Base-by-base conservation (phyloP, 2,888 invertebrate species). In the Nephrocerus scutellatus region DNA sequence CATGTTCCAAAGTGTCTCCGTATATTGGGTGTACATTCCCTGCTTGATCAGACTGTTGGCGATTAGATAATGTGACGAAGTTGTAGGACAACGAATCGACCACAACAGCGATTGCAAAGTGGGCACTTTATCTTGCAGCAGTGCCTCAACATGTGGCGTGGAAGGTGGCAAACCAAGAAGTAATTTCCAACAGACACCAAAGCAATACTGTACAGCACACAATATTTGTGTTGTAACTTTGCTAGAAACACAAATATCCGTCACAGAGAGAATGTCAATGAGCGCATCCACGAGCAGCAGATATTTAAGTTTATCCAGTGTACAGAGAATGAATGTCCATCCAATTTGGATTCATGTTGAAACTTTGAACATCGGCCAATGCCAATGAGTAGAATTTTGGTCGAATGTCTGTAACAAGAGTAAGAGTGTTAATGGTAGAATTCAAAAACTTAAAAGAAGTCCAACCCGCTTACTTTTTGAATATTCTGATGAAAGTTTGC, bases 311-410 rank as follows among this genome's bases (percentile, higher is more conserved):
- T 88, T 88, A 61, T 95, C 93, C 0, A 88, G 84, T 2, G 90
- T 91, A 34, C 91, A 91, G 44, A 95, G 73, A 41, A 95, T 84
- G 61, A 95, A 95, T 71, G 92, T 95, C 70, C 90, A 89, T n/a
- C n/a, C n/a, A n/a, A n/a, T n/a, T n/a, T n/a, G n/a, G n/a, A n/a
- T n/a, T n/a, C n/a, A n/a, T n/a, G n/a, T n/a, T n/a, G n/a, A n/a
- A n/a, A n/a, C n/a, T n/a, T n/a, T n/a, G n/a, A 13, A 43, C 36
- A 42, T 91, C 91, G 6, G 84, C 72, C 36, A 80, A 80, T 9
- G 90, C 85, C 18, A 96, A 72, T 15, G 89, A 85, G 65, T 95
- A 96, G 70, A 95, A 95, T 55, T 87, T 80, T 0, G 95, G 93
- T 45, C 86, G 80, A 77, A 92, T 84, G 2, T 79, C 79, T 66